Evolutionary conservation across 2,797 vertebrate species (phyloP), one percentile per base, ranked within the genome.

Genomic region (Nothura maculosa): DNA sequence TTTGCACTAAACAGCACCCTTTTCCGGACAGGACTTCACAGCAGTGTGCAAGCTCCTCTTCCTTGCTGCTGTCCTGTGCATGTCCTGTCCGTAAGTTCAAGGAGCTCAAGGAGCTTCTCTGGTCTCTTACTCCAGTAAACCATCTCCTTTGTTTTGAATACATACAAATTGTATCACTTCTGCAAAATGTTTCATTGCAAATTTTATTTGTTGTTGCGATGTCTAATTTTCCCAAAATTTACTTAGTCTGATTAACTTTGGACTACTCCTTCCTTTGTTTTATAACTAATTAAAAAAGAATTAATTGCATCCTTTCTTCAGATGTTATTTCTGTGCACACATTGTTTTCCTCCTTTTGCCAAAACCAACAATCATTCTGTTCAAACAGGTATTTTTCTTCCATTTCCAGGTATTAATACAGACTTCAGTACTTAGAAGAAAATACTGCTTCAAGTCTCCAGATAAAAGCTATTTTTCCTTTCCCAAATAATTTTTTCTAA

Each of bases 61-160:
- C 68, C 62, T 70, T 70, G 32, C 8, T 54, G 48, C 43, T 80
- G 36, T 68, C 88, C 63, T 81, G 63, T 18, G 24, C 78, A 86
- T 80, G 36, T 68, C 88, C 38, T 38, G 38, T 38, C 38, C 38
- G 10, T 9, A 38, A 38, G 38, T 38, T 10, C 38, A 38, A 38
- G 38, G 91, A 93, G 84, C 83, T n/a, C n/a, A 88, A 91, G 94
- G 91, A 93, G 84, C 83, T 73, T 57, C 10, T 4, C 17, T 50
- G 30, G 13, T 36, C 57, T 30, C 3, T 3, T 18, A 48, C 34
- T 24, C 25, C 34, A 14, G 22, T 70, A 85, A 92, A 73, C 55
- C 27, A 20, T 12, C 55, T 27, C 32, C 81, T 60, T n/a, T 25
- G 36, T 40, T 89, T 18, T 43, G 60, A 85, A 63, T 48, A 52